These are phyloP conservation scores for Choloepus didactylus DNA, from an alignment of 2,797 vertebrate genomes.

Conservation along the genomic window DNA sequence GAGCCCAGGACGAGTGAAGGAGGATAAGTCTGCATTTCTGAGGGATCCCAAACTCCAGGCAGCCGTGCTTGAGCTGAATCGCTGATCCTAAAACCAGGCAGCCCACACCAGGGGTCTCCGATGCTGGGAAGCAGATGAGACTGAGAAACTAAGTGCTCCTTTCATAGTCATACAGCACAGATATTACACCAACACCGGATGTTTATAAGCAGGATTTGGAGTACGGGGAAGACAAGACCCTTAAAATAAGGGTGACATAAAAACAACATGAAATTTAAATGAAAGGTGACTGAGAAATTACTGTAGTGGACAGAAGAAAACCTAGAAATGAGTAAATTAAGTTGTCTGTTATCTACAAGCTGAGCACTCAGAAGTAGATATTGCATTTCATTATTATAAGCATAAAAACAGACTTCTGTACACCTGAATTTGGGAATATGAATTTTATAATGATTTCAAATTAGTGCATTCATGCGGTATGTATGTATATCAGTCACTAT, in stretches of 20 bases:
- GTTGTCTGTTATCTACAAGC: background rate
- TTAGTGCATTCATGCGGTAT: background rate
- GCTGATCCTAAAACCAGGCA: background rate
- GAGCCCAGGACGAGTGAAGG: background rate
- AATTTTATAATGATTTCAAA: background rate
- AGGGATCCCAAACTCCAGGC: background rate
- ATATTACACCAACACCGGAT: background rate
- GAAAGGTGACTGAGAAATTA: background rate
- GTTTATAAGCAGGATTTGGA: background rate
- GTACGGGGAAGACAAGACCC: background rate
- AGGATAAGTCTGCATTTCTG: background rate
- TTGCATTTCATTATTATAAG: background rate
- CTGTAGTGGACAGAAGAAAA: background rate
- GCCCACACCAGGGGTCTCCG: background rate
- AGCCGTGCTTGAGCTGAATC: background rate
- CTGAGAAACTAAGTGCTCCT: background rate
- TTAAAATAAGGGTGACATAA: background rate
- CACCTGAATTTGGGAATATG: background rate
- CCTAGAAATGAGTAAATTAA: background rate
- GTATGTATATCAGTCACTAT: background rate
- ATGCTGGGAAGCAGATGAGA: background rate
- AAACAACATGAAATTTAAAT: background rate
- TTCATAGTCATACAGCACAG: background rate
- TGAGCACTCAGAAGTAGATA: background rate
- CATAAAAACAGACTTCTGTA: no score